phyloP scores from a whole-genome alignment of 2,888 invertebrate species.

The Yponomeuta malinellus region DNA sequence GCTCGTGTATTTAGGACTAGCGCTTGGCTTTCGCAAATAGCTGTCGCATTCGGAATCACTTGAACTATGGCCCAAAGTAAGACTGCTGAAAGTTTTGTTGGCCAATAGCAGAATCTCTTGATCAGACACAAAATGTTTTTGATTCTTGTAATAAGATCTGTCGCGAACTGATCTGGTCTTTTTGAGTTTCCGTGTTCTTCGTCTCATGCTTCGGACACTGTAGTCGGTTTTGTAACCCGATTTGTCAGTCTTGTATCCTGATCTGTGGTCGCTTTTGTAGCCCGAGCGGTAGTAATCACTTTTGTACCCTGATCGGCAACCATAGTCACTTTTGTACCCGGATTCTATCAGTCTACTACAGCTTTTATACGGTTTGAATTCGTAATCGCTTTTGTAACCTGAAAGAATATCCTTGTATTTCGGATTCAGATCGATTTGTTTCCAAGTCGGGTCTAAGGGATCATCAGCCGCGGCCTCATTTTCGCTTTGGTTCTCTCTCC shows the following conservation, averaged over 20 bases:
- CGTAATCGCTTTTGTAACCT: slow-evolving; percentile 78
- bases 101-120: slow-evolving; percentile 77
- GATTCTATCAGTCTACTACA: slow-evolving; percentile 73
- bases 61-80: slow-evolving; percentile 75
- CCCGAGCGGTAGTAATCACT: slow-evolving; percentile 66
- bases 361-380: slow-evolving; percentile 69
- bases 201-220: slow-evolving; percentile 66
- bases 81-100: slow-evolving; percentile 68
- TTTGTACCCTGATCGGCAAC: slow-evolving; percentile 70
- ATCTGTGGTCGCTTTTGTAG: slow-evolving; percentile 78
- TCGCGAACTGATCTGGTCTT: slow-evolving; percentile 70
- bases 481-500: slow-evolving; percentile 70
- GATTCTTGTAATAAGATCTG: slow-evolving; percentile 70
- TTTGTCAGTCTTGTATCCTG: slow-evolving; percentile 77
- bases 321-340: slow-evolving; percentile 78
- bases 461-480: slow-evolving; percentile 73
- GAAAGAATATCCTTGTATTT: slow-evolving; percentile 77
- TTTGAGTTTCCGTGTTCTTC: slow-evolving; percentile 67
- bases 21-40: slow-evolving; percentile 54
- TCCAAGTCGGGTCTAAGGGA: slow-evolving; percentile 78
- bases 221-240: slow-evolving; percentile 77
- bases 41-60: slow-evolving; percentile 70
- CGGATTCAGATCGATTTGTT: slow-evolving; percentile 78
- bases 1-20: slow-evolving; percentile 65
- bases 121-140: slow-evolving; percentile 74